Base-by-base conservation (phyloP, 2,797 vertebrate species). In the Sebastolobus alascanus region DNA sequence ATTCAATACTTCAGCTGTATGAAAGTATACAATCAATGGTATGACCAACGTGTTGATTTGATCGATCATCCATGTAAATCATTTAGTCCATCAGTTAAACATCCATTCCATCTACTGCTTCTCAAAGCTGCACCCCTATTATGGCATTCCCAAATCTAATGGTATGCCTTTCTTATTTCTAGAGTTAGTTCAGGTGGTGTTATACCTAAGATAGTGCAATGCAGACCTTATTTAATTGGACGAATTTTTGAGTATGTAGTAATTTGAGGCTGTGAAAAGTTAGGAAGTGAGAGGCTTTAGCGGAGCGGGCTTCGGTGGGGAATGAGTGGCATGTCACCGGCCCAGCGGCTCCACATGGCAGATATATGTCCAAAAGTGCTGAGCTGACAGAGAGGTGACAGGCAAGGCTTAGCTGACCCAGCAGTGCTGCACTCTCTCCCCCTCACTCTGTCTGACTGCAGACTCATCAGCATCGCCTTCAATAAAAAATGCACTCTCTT, bases 361-460 rank as follows among this genome's bases (percentile, higher is more conserved):
- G 93, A 94, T 93, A 93, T 93, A 94, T 77, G 82, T 86, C 77
- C 79, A 86, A 94, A 96, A 94, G 87, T 93, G 96, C 96, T 97
- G 96, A 97, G 93, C 93, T 82, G 90, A 90, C 94, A 93, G 87
- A 92, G 93, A 89, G 93, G 89, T 90, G 82, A 90, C 90, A 90
- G 90, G 86, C 84, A 89, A 89, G 92, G 80, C 91, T 92, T 92
- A 90, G 95, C 96, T 97, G 96, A 96, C 91, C 94, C 95, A 95
- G 95, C 94, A 96, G 50, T 60, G 68, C 85, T 79, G 80, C 79
- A 77, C 85, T 68, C 81, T 83, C 88, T 82, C 88, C 88, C 83
- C 71, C 75, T 83, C 74, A 63, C 75, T 77, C 73, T 85, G 80
- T 90, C 88, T 81, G 84, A 90, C 86, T 90, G 88, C 83, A 87